These are phyloP conservation scores for Dromaius novaehollandiae DNA, from an alignment of 2,113 vertebrate genomes.

Conservation along the genomic window DNA sequence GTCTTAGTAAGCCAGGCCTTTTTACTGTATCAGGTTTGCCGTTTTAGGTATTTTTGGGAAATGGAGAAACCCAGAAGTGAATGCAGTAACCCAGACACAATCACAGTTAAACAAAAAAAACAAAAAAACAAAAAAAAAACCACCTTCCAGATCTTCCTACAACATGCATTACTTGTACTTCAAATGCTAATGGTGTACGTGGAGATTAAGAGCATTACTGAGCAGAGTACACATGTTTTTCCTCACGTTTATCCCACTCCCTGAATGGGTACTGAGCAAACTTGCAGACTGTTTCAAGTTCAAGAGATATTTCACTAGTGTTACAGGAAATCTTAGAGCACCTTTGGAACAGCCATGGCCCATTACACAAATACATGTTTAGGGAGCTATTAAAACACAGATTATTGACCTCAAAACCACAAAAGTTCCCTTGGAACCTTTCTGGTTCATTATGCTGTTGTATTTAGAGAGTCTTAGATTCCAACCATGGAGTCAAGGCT, in stretches of 20 bases:
- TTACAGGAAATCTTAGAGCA: background rate
- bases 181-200: accelerated
- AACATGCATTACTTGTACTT: background rate
- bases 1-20: background rate
- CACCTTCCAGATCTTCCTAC: background rate
- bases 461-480: background rate
- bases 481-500: background rate
- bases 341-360: background rate
- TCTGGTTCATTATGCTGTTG: background rate
- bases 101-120: background rate
- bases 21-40: background rate
- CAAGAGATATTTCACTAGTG: background rate
- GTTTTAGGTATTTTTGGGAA: background rate
- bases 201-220: background rate
- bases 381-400: constrained; percentile 20
- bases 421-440: constrained; percentile 2
- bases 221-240: background rate
- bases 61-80: background rate
- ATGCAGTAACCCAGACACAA: background rate
- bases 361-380: background rate
- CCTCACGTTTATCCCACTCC: background rate
- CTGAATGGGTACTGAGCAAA: background rate
- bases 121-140: background rate
- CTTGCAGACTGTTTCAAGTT: background rate
- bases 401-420: constrained; percentile 26